phyloP scores from a whole-genome alignment of 2,888 invertebrate species.

The Epinotia nisella region DNA sequence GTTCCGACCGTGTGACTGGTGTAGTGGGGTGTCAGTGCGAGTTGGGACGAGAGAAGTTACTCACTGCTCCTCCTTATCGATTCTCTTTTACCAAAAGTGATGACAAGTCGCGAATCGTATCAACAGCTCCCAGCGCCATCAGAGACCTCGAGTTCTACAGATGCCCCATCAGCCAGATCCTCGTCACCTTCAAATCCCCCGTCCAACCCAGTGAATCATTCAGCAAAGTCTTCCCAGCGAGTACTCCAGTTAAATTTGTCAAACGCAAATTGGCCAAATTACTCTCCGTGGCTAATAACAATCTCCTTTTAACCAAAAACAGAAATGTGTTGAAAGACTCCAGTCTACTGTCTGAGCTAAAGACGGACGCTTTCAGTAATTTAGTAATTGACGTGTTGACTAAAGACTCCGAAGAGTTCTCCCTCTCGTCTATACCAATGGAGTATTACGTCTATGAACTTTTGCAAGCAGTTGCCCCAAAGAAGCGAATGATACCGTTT shows the following conservation, averaged over 20 bases:
- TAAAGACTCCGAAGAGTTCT: conserved; percentile 72
- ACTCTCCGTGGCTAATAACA: conserved; percentile 69
- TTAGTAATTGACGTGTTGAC: conserved; percentile 77
- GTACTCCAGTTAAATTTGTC: conserved; percentile 73
- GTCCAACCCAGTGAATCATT: conserved; percentile 70
- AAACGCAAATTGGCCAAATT: conserved; percentile 77
- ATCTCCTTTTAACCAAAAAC: conserved; percentile 73
- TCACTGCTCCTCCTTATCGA: conserved; percentile 73
- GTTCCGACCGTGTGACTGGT: conserved; percentile 60
- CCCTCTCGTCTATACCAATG: conserved; percentile 72
- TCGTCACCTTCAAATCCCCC: conserved; percentile 74
- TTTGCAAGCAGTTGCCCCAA: conserved; percentile 69
- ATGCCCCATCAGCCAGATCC: conserved; percentile 74
- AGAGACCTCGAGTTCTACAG: conserved; percentile 69
- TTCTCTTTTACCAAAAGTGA: conserved; percentile 54
- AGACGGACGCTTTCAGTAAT: conserved; percentile 72
- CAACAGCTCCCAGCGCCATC: conserved; percentile 68
- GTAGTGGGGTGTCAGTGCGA: conserved; percentile 74
- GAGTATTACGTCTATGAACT: conserved; percentile 77
- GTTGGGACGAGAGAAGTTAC: conserved; percentile 75
- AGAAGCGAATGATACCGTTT: conserved; percentile 74
- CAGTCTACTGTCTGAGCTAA: conserved; percentile 68
- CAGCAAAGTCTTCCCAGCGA: conserved; percentile 77
- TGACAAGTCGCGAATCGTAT: conserved; percentile 59
- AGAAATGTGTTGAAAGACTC: conserved; percentile 76